A percentile compares a stretch with the other conserved stretches of the same genome.
Conservation (phyloP, 1,140 invertebrate genomes). For the Nylanderia fulva region DNA sequence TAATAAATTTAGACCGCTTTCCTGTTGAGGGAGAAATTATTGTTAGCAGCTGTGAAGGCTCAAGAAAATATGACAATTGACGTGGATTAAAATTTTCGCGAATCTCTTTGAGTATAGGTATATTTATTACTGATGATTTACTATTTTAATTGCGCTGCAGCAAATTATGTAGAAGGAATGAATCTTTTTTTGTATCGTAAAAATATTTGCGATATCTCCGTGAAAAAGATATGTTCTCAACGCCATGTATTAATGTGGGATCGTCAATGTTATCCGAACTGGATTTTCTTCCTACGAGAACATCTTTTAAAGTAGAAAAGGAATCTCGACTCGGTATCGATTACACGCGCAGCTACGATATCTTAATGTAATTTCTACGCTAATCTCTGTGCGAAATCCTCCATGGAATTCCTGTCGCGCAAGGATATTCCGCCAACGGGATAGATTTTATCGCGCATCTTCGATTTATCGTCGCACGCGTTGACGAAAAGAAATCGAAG, state of each 20-base stretch:
- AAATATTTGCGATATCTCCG: neutral
- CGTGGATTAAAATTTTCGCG: neutral
- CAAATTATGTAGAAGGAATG: neutral
- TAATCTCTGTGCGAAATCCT: constrained; percentile 35
- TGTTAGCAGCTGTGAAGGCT: neutral
- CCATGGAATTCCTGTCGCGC: neutral
- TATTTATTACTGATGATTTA: neutral
- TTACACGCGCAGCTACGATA: constrained; percentile 72
- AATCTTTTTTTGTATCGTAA: neutral
- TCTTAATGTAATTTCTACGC: constrained; percentile 58
- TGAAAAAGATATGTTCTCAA: neutral
- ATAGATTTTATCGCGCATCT: constrained; percentile 29
- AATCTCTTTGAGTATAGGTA: neutral
- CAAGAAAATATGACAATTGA: neutral
- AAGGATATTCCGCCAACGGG: neutral
- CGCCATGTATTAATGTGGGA: constrained; percentile 19
- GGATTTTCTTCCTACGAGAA: constrained; percentile 70
- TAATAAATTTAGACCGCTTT: constrained; percentile 23
- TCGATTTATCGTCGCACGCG: constrained; percentile 27
- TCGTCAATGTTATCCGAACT: constrained; percentile 65
- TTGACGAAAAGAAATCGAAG: constrained; percentile 30
- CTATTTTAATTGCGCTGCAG: neutral
- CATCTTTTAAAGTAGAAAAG: constrained; percentile 73
- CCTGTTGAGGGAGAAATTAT: neutral
- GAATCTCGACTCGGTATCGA: constrained; percentile 76